A percentile compares a stretch with the other conserved stretches of the same genome.
Conservation (phyloP, 2,888 invertebrate species). For the Morpho achilles region DNA sequence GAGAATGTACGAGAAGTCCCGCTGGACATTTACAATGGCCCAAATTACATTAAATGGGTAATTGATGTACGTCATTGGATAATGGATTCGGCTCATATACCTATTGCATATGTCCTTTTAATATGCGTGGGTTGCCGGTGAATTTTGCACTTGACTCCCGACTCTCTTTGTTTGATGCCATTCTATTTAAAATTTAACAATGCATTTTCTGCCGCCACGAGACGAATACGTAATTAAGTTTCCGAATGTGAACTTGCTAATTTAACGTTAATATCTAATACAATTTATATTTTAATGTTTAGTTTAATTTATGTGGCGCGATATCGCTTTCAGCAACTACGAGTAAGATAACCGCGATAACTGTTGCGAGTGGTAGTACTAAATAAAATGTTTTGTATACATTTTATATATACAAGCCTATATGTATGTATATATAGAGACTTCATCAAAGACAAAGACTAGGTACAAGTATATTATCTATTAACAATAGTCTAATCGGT, state of each 20-base stretch:
- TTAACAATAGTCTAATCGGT: too few relatives aligned
- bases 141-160: slow-evolving; percentile 70
- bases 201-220: slow-evolving; percentile 56
- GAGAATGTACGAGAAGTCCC: slow-evolving; percentile 64
- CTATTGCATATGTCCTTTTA: slow-evolving; percentile 58
- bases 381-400: slow-evolving; percentile 2
- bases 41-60: slow-evolving; percentile 78
- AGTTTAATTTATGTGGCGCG: slow-evolving; percentile 5
- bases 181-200: slow-evolving; percentile 60
- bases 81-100: slow-evolving; percentile 72
- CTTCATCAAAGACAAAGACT: too few relatives aligned
- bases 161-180: slow-evolving; percentile 61
- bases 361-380: background rate
- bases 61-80: slow-evolving; percentile 77
- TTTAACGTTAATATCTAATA: slow-evolving; percentile 4
- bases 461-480: too few relatives aligned
- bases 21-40: slow-evolving; percentile 69
- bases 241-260: slow-evolving; percentile 25
- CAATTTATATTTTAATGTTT: slow-evolving; percentile 5
- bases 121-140: slow-evolving; percentile 58
- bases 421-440: too few relatives aligned
- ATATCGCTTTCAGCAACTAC: slow-evolving; percentile 2
- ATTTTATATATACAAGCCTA: too few relatives aligned
- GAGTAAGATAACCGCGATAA: slow-evolving; percentile 6
- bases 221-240: slow-evolving; percentile 59